Conservation (phyloP, 1,140 invertebrate species). For the Camponotus floridanus region DNA sequence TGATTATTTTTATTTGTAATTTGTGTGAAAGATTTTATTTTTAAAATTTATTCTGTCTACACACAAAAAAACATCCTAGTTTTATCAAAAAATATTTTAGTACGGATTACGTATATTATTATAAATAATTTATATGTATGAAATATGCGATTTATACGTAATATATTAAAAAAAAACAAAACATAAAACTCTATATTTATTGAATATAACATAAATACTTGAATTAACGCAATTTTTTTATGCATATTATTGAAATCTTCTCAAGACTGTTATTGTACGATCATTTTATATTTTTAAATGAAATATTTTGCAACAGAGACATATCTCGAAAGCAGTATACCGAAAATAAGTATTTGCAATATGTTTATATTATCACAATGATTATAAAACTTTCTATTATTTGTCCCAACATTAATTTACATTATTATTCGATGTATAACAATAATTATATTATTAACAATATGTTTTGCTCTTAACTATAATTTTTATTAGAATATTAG, state of each 20-base stretch:
- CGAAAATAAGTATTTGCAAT: neutral
- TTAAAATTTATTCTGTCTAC: neutral
- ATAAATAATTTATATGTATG: neutral
- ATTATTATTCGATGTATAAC: neutral
- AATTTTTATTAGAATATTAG: neutral
- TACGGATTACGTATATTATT: no score
- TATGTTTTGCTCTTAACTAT: neutral
- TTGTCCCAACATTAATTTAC: neutral
- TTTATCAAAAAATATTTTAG: neutral
- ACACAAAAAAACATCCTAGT: no score
- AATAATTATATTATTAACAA: neutral
- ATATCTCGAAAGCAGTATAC: neutral
- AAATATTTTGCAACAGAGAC: neutral
- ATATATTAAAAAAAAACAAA: no score
- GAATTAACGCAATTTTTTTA: neutral
- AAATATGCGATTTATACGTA: neutral
- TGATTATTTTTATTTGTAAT: neutral
- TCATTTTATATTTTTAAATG: neutral
- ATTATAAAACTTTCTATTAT: slow-evolving; percentile 7
- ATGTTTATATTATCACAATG: neutral
- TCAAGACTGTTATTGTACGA: neutral
- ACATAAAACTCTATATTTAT: neutral
- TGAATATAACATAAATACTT: neutral
- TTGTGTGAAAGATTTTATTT: neutral
- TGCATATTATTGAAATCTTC: neutral